Evolutionary conservation across 2,888 invertebrate species (phyloP).

Genomic region (Rhimphoctona megacephalus): DNA sequence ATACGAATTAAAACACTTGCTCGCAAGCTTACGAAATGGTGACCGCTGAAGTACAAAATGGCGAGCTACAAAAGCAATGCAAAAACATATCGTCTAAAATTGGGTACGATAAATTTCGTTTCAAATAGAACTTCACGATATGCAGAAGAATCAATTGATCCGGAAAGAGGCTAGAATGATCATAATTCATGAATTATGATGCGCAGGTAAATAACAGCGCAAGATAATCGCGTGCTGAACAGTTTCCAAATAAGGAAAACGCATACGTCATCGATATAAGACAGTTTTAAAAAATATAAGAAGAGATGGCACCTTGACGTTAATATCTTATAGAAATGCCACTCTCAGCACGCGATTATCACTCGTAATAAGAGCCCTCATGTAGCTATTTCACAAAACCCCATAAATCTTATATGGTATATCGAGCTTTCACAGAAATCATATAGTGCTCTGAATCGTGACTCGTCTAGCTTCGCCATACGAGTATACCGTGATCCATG

Average conservation of each 20-base stretch:
- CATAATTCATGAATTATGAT: not conserved
- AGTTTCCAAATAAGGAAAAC: not conserved
- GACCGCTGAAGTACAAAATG: too few relatives aligned
- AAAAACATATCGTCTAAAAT: too few relatives aligned
- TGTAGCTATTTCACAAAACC: not conserved
- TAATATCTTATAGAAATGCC: not conserved
- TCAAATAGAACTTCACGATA: not conserved
- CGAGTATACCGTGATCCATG: not conserved
- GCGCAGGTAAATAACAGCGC: not conserved
- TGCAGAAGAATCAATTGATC: not conserved
- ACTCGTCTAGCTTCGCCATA: not conserved
- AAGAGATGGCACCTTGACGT: not conserved
- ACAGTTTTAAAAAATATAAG: not conserved
- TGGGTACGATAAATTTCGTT: not conserved
- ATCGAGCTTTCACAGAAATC: slow-evolving; percentile 5
- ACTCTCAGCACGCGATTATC: not conserved
- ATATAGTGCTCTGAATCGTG: not conserved
- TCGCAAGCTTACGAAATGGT: not conserved
- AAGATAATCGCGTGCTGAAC: not conserved
- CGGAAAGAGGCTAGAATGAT: not conserved
- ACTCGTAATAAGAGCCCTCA: slow-evolving; percentile 7
- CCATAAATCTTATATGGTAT: not conserved
- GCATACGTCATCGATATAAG: not conserved
- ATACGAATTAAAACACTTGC: too few relatives aligned
- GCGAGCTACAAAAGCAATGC: too few relatives aligned